A percentile compares a stretch with the other conserved stretches of the same genome.
Conservation (phyloP, 2,888 invertebrate genomes). For the Acheta domesticus region DNA sequence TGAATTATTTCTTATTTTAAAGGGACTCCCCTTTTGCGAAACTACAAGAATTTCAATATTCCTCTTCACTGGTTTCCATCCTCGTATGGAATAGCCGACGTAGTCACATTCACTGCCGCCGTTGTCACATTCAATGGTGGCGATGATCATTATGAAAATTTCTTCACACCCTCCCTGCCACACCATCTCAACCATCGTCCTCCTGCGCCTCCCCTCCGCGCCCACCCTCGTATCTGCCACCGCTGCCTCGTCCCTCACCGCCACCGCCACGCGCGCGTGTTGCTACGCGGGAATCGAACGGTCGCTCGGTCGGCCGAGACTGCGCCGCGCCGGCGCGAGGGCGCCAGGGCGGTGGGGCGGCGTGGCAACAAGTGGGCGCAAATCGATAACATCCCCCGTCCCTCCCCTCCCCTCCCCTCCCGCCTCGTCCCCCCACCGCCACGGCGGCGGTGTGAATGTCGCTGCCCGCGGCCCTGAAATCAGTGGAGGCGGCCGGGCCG, state of each 20-base stretch:
- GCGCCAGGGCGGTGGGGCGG: background rate
- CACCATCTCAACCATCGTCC: background rate
- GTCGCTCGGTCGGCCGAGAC: background rate
- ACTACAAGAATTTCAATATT: too few relatives aligned
- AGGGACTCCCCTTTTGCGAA: too few relatives aligned
- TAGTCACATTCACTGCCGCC: too few relatives aligned
- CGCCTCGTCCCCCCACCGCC: too few relatives aligned
- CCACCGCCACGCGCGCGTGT: background rate
- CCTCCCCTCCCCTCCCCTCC: too few relatives aligned
- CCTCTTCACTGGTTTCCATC: too few relatives aligned
- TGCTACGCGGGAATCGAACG: slow-evolving; percentile 4
- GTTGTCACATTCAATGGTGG: too few relatives aligned
- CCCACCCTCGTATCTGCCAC: background rate
- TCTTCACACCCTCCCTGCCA: background rate
- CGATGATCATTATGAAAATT: too few relatives aligned
- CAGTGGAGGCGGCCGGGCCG: background rate
- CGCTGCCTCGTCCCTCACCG: background rate
- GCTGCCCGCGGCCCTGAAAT: background rate
- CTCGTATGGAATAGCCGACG: too few relatives aligned
- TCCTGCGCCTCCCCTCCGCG: background rate
- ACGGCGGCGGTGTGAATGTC: too few relatives aligned
- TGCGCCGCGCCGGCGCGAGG: background rate
- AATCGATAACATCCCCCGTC: background rate
- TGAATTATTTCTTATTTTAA: too few relatives aligned
- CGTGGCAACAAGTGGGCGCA: background rate